phyloP scores from a whole-genome alignment of 1,140 invertebrate genomes.

The Micrasema longulum region DNA sequence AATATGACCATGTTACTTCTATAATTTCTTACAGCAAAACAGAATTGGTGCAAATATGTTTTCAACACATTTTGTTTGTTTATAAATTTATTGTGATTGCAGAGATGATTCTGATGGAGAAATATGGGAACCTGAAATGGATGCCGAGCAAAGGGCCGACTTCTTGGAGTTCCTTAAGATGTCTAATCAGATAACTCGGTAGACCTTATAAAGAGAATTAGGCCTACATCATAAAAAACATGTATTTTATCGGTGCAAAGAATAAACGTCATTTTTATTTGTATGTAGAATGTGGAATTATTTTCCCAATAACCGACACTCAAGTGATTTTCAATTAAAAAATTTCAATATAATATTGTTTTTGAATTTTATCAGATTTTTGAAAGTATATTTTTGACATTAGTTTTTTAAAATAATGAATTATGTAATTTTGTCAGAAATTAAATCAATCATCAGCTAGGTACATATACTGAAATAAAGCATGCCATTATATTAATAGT shows the following conservation, averaged over 20 bases:
- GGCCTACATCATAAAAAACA: slow-evolving; percentile 23
- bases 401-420: neutral
- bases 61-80: no score
- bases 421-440: slow-evolving; percentile 2
- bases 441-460: neutral
- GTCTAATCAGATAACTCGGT: slow-evolving; percentile 67
- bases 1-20: no score
- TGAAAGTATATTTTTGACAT: slow-evolving; percentile 33
- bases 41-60: no score
- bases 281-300: slow-evolving; percentile 38
- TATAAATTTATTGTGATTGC: slow-evolving; percentile 52
- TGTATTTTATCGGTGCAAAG: slow-evolving; percentile 18
- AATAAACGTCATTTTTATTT: slow-evolving; percentile 30
- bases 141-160: slow-evolving; percentile 65
- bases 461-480: neutral
- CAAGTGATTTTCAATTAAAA: slow-evolving; percentile 33
- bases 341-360: slow-evolving; percentile 9
- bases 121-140: slow-evolving; percentile 66
- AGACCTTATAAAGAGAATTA: slow-evolving; percentile 10
- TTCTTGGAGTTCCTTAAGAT: slow-evolving; percentile 67
- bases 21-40: no score
- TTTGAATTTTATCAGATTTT: slow-evolving; percentile 33
- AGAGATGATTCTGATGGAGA: slow-evolving; percentile 66
- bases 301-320: slow-evolving; percentile 13
- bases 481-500: slow-evolving; percentile 2